Evolutionary conservation across 2,888 invertebrate genomes (phyloP), one percentile per base, ranked within the genome.

Genomic region (Corythucha ciliata): DNA sequence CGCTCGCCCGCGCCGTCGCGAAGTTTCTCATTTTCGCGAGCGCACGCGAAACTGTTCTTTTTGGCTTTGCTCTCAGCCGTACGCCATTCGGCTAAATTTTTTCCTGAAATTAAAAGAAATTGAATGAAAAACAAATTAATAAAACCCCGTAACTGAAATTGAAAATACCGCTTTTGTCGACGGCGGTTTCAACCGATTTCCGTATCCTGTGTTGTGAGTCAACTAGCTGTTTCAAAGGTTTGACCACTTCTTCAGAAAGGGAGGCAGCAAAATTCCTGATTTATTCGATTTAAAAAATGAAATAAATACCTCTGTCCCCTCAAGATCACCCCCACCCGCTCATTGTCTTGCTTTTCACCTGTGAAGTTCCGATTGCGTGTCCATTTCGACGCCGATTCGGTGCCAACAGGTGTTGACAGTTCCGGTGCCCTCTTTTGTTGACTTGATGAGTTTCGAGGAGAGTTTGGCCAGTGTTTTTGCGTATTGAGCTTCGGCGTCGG

Each of bases 371-470:
- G 91, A 85, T 63, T 90, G 83, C 58, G 83, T 79, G 69, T 93
- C 93, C 81, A 93, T 84, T 70, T 91, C 90, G n/a, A 81, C 72
- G 45, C 89, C 90, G 55, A 90, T 88, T 59, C 84, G 79, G 69
- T 87, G 85, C 91, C 92, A 93, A 48, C 90, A 89, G 62, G 90
- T 86, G 60, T 86, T 83, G 61, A 92, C 78, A 44, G 85, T 70
- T 6, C 51, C 45, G 26, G 74, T 74, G 40, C 70, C 62, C 60
- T 73, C 74, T 59, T 73, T 72, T 20, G 76, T 68, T 1, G 87
- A 85, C 69, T 90, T 85, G 62, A 82, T 76, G 58, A 92, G 72
- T 72, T 92, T 93, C 36, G 77, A 75, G 57, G 90, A 87, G 62
- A 92, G 75, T 72, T 91, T 92, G 53, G 84, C 79, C 58, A 94